Evolutionary conservation across 2,113 vertebrate genomes (phyloP), one percentile per base, ranked within the genome.

Genomic region (Tyrannus savana): DNA sequence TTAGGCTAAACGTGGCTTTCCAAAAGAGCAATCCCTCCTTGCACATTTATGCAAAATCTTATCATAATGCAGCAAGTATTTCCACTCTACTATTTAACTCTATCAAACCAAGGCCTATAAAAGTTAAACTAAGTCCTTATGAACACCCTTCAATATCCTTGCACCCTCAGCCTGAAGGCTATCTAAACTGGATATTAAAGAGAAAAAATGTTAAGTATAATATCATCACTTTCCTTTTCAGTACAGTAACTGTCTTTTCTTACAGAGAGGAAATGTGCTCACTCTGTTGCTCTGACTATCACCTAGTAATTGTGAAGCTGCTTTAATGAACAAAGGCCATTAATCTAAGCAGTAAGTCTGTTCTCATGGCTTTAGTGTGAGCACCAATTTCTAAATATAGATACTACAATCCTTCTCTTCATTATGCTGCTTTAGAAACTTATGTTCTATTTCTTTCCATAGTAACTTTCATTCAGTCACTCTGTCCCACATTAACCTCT

Each of bases 261-360:
- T 79, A 42, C 46, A 89, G 77, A 33, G 53, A 60, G 55, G 49
- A 60, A 63, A 62, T 49, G n/a, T 68, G 33, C 53, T 81, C 71
- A 47, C 62, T 89, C 71, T 69, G 28, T 68, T 47, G 60, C 47
- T 87, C 52, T 62, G 41, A 14, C 12, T 42, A 60, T 55, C 74
- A 84, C 74, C 78, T 73, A 49, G 12, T 49, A 90, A 84, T 31
- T 50, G 58, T 42, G 35, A 87, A 93, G 49, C 46, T 94, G 47
- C 67, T 90, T 85, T 83, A 79, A 89, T 3, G 78, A 93, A 79
- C 78, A 76, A 95, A 89, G n/a, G 63, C 42, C 55, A 86, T 84
- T 95, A 79, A 91, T 87, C 35, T 58, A 75, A 90, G 62, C 37
- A 91, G 78, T 35, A 66, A 87, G 30, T 41, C 75, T 50, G 44